These are phyloP conservation scores for Apaloderma vittatum DNA, from an alignment of 2,113 vertebrate species.

Conservation along the genomic window DNA sequence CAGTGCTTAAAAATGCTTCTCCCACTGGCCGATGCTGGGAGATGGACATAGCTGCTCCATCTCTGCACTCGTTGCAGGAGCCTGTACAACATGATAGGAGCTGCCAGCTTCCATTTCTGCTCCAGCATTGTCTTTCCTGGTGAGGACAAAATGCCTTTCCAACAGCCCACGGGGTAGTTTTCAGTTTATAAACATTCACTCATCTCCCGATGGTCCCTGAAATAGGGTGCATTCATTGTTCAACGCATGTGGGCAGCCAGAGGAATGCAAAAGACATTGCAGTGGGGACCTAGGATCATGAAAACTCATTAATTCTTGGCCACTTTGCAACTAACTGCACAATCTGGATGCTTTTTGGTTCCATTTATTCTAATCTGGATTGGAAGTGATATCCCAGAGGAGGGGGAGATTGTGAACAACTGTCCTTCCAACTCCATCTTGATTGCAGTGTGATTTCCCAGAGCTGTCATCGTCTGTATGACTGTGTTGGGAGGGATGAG, in stretches of 20 bases:
- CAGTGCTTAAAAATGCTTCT: not conserved
- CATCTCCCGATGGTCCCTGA: fast-evolving
- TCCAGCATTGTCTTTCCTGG: not conserved
- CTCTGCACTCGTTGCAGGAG: not conserved
- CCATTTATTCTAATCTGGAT: not conserved
- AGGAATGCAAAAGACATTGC: not conserved
- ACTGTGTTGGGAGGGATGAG: fast-evolving
- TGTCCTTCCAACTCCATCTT: fast-evolving
- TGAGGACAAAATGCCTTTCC: not conserved
- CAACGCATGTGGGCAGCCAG: fast-evolving
- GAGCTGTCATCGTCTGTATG: fast-evolving
- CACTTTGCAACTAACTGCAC: not conserved
- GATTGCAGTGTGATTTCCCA: not conserved
- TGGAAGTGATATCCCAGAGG: not conserved
- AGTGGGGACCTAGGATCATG: not conserved
- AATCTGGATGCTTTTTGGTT: not conserved
- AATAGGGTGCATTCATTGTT: not conserved
- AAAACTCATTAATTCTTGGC: conserved; percentile 23
- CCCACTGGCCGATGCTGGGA: not conserved
- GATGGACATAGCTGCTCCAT: not conserved
- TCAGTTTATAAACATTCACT: not conserved
- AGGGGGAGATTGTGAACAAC: not conserved
- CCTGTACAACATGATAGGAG: not conserved
- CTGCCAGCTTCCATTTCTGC: not conserved
- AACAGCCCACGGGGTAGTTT: not conserved